Conservation (phyloP, 2,888 invertebrate species). For the Dinocampus coccinellae region DNA sequence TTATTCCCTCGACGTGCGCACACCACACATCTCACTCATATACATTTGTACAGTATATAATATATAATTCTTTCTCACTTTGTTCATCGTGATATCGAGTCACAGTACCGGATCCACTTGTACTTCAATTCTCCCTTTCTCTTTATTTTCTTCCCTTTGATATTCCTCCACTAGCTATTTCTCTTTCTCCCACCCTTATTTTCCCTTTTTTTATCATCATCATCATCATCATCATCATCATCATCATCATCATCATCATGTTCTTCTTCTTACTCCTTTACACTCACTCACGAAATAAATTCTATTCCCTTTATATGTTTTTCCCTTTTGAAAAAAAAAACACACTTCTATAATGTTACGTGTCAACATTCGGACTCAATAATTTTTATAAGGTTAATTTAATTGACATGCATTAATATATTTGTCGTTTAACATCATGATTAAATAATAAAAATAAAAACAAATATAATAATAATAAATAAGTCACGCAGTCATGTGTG, state of each 20-base stretch:
- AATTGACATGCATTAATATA: background rate
- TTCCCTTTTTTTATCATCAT: background rate
- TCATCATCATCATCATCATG: too few relatives aligned
- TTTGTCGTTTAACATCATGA: background rate
- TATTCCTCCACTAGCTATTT: slow-evolving; percentile 6
- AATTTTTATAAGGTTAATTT: background rate
- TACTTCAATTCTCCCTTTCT: slow-evolving; percentile 10
- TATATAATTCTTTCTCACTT: slow-evolving; percentile 50
- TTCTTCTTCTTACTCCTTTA: too few relatives aligned
- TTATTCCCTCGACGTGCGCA: slow-evolving; percentile 30
- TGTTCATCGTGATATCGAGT: slow-evolving; percentile 54
- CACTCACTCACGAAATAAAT: too few relatives aligned
- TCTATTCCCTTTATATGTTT: background rate
- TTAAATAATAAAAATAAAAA: background rate
- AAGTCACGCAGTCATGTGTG: background rate
- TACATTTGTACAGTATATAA: slow-evolving; percentile 20
- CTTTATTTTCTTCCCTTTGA: background rate
- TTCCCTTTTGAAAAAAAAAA: background rate
- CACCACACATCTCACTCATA: background rate
- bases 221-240: too few relatives aligned
- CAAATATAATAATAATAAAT: background rate
- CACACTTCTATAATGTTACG: background rate
- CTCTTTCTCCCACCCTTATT: background rate
- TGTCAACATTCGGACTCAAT: background rate
- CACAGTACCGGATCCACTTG: slow-evolving; percentile 18